Base-by-base conservation (phyloP, 2,797 vertebrate genomes). In the Peromyscus attwateri region DNA sequence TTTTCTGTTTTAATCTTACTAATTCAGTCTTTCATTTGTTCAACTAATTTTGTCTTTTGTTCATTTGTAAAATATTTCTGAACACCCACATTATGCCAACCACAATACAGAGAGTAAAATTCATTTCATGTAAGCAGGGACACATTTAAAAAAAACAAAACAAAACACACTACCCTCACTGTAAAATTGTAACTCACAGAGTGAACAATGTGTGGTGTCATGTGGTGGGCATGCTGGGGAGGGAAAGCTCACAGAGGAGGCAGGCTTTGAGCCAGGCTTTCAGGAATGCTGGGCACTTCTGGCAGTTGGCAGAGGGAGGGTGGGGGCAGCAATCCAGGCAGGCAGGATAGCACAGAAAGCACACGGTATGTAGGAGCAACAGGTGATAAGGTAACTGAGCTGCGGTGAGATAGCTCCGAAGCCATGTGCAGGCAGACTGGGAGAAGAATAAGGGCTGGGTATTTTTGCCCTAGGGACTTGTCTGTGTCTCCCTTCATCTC, bases 261-360 rank as follows among this genome's bases (percentile, higher is more conserved):
- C 6, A 49, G 84, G 49, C 79, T 89, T 70, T 66, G 92, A 80
- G 80, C 92, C 88, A 95, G 91, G 84, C 88, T 66, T 60, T 82
- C 76, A 84, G 94, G 95, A 95, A 96, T 94, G 77, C 49, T 29
- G 21, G 80, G 90, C 70, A 57, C 92, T 97, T 94, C 49, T 95
- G 94, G 95, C 91, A 96, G 87, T 92, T 89, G 91, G 91, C 82
- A 71, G 70, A 68, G 79, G 75, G 70, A 13, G 62, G 40, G 71
- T 27, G 71, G 87, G 85, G 71, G 34, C 68, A 91, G 91, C 13
- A 29, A 31, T 6, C 29, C 40, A 40, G 79, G 73, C 68, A 25
- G 68, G 49, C 52, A 14, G 79, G 79, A 57, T 80, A 84, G 31
- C 68, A 62, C 60, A 94, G 83, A 80, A 64, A 91, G 43, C 40